phyloP scores from a whole-genome alignment of 1,140 invertebrate species.

The Zophobas morio region DNA sequence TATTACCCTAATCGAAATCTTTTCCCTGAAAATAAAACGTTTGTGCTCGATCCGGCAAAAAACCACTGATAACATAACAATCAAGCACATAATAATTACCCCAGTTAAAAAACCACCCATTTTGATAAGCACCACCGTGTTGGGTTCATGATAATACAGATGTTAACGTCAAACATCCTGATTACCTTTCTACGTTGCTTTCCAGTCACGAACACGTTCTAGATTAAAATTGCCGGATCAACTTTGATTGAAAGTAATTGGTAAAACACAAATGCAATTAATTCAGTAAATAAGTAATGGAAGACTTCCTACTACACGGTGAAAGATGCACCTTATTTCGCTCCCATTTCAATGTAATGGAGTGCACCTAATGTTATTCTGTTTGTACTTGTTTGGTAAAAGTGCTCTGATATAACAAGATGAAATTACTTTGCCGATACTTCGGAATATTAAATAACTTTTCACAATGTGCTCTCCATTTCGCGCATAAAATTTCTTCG shows the following conservation, averaged over 20 bases:
- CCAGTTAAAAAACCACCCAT: neutral
- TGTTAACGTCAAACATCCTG: conserved; percentile 29
- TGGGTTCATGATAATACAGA: conserved; percentile 20
- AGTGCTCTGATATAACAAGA: conserved; percentile 29
- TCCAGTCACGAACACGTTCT: conserved; percentile 35
- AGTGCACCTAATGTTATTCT: conserved; percentile 19
- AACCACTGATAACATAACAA: too few species aligned
- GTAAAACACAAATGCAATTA: conserved; percentile 34
- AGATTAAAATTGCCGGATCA: conserved; percentile 37
- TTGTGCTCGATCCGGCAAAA: too few species aligned
- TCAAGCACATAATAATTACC: too few species aligned
- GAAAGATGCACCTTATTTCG: neutral
- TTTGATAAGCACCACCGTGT: conserved; percentile 15
- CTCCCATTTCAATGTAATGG: neutral
- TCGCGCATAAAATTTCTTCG: conserved; percentile 35
- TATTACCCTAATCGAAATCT: neutral
- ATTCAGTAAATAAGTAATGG: conserved; percentile 37
- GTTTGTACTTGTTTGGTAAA: conserved; percentile 27
- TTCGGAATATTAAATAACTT: conserved; percentile 42
- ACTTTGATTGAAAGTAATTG: conserved; percentile 41
- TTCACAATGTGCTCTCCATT: conserved; percentile 37
- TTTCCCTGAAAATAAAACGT: neutral
- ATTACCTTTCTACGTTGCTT: conserved; percentile 36
- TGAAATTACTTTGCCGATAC: conserved; percentile 41
- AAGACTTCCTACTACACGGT: neutral